Evolutionary conservation across 2,113 vertebrate genomes (phyloP), one percentile per base, ranked within the genome.

Genomic region (Lutjanus erythropterus): DNA sequence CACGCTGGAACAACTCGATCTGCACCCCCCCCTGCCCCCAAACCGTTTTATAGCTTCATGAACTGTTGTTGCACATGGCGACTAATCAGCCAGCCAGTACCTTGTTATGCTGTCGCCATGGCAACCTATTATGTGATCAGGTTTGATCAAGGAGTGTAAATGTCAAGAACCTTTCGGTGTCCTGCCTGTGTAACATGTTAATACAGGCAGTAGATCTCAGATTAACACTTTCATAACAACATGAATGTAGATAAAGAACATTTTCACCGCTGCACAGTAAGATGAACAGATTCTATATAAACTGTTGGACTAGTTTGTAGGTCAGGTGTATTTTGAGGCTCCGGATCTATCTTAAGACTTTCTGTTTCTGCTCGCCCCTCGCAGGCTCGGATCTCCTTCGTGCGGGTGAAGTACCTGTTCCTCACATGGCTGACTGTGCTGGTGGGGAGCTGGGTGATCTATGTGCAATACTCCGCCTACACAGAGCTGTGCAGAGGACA

Each of bases 401-500:
- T 97, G 78, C 95, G 97, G 86, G 96, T 99, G 93, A 99, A 99
- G 91, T 99, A 97, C 87, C 96, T 99, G 91, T 99, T 99, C 92
- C 96, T 98, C 27, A 98, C 97, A 66, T 99, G 98, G 98, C 86
- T 99, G 94, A 96, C 93, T 0, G 97, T 99, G 88, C 97, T 99
- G 89, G 94, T 98, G 89, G 96, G 98, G 90, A 98, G 98, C 94
- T 99, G 98, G 98, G 95, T 99, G 91, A 87, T 97, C 41, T 99
- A 99, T 52, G 97, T 97, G 71, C 97, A 98, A 67, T 99, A 99
- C 84, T 98, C 97, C 19, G 91, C 96, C 84, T 98, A 99, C 94
- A 98, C 97, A 77, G 98, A 99, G 81, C 95, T 99, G 72, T 99
- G 98, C 96, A 96, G 98, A 94, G 98, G 97, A 89, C 96, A 97